Evolutionary conservation across 2,113 vertebrate species (phyloP).

Genomic region (Laticauda laticaudata): DNA sequence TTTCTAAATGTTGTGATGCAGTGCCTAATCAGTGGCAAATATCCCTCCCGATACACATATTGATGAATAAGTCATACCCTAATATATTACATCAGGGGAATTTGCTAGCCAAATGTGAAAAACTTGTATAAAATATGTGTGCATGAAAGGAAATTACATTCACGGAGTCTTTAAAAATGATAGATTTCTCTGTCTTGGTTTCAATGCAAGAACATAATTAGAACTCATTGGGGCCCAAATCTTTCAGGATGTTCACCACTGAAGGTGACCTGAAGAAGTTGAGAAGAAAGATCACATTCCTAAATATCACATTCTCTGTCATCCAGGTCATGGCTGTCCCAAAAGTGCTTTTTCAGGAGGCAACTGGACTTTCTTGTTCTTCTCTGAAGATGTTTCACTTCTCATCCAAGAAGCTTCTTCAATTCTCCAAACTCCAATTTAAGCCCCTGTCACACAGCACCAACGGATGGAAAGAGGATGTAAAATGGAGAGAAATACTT

Average conservation of each 20-base stretch:
- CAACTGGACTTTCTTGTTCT: no score
- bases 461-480: no score
- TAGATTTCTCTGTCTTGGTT: not conserved
- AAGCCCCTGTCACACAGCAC: no score
- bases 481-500: no score
- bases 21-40: not conserved
- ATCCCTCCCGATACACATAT: not conserved
- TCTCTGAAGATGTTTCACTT: no score
- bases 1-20: not conserved
- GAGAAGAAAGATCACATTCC: not conserved
- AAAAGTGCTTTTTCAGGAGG: no score
- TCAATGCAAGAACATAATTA: not conserved
- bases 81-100: not conserved
- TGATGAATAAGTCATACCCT: not conserved
- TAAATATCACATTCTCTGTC: not conserved
- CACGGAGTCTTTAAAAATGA: not conserved
- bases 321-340: no score
- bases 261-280: not conserved
- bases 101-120: not conserved
- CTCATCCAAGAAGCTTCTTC: no score
- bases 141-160: not conserved
- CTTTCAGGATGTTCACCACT: not conserved
- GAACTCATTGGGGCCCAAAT: not conserved
- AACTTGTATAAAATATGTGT: not conserved
- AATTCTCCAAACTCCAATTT: no score